These are phyloP conservation scores for Anthophora plumipes DNA, from an alignment of 2,888 invertebrate genomes.

Conservation along the genomic window DNA sequence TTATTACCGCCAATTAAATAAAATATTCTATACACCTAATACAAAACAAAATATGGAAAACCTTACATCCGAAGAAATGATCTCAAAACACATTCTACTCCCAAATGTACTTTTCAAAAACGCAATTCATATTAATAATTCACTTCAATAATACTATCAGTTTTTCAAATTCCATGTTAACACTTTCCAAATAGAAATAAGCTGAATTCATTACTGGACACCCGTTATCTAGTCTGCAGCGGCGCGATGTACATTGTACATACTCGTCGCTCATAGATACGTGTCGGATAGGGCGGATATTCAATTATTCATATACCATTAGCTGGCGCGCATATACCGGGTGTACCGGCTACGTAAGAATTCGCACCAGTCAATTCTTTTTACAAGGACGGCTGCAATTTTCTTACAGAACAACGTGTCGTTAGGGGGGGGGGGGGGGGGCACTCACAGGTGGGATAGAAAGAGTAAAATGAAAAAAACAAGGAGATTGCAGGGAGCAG, in stretches of 20 bases:
- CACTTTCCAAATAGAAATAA: background rate
- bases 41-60: no score
- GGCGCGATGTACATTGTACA: constrained; percentile 59
- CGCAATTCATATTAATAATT: no score
- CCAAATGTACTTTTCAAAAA: no score
- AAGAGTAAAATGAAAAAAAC: constrained; percentile 22
- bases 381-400: constrained; percentile 60
- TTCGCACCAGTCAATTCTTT: constrained; percentile 49
- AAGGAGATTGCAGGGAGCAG: background rate
- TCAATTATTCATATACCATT: constrained; percentile 77
- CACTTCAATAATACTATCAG: background rate
- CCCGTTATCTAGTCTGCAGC: constrained; percentile 62
- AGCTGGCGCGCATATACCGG: constrained; percentile 69
- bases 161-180: background rate
- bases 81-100: no score
- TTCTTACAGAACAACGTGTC: constrained; percentile 58
- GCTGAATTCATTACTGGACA: constrained; percentile 43
- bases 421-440: constrained; percentile 48
- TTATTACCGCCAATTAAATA: no score
- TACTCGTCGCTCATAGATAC: constrained; percentile 64
- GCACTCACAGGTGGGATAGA: background rate
- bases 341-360: constrained; percentile 56
- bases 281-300: constrained; percentile 71
- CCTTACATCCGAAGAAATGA: no score
- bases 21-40: no score